Base-by-base conservation (phyloP, 2,888 invertebrate genomes). In the Dryomyza anilis region DNA sequence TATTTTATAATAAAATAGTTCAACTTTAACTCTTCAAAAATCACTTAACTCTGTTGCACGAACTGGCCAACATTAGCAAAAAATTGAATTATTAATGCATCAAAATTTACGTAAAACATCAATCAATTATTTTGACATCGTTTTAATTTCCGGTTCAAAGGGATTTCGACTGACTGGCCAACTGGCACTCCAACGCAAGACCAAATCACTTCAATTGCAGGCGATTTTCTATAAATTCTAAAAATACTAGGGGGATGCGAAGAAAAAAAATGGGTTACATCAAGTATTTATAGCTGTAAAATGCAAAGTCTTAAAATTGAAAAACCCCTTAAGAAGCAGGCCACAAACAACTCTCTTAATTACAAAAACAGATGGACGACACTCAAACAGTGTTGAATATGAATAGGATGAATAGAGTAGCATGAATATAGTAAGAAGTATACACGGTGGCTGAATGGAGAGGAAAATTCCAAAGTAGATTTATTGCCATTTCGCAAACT, bases 71-170 rank as follows among this genome's bases (percentile, higher is more conserved):
- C n/a, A n/a, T n/a, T n/a, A n/a, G n/a, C n/a, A n/a, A n/a, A n/a
- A n/a, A n/a, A n/a, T n/a, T n/a, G n/a, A n/a, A n/a, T n/a, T n/a
- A n/a, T n/a, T n/a, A n/a, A n/a, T n/a, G n/a, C n/a, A n/a, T n/a
- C n/a, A n/a, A n/a, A n/a, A n/a, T n/a, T n/a, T n/a, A n/a, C n/a
- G n/a, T n/a, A n/a, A 30, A 45, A 46, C 29, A 46, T 29, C 46
- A 21, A 58, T 58, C 46, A 58, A 58, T 46, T 58, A 58, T 55
- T 55, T 33, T 33, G 46, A 46, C 45, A 58, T 58, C 46, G 58
- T 46, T 58, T 58, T 45, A 58, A 46, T 45, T 30, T 58, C 46
- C 58, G 21, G 12, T 58, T 23, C 30, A 29, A 23, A 33, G 45
- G 25, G 33, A 33, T 33, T 39, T 6, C 39, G 33, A 7, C 39